Conservation (phyloP, 2,113 vertebrate species). For the Agapornis roseicollis region DNA sequence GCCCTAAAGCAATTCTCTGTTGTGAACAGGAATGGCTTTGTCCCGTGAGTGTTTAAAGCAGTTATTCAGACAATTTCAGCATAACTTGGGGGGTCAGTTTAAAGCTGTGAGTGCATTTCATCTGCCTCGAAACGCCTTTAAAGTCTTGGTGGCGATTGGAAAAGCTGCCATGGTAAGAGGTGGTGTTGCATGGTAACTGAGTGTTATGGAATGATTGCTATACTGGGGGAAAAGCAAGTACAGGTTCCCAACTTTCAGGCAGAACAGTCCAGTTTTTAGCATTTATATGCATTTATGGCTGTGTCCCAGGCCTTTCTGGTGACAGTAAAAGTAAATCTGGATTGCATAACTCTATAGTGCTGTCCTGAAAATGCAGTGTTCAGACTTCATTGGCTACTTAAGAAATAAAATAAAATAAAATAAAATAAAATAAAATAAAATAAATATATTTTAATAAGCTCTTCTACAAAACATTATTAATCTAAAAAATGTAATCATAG, state of each 20-base stretch:
- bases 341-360: background rate
- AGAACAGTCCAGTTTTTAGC: background rate
- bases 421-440: too few relatives aligned
- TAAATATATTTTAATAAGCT: background rate
- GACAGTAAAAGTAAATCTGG: background rate
- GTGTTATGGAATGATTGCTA: background rate
- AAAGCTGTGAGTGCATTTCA: background rate
- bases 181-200: background rate
- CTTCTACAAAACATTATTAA: background rate
- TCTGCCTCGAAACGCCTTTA: background rate
- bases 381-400: background rate
- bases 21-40: background rate
- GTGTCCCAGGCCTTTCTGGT: background rate
- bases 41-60: background rate
- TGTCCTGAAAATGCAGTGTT: background rate
- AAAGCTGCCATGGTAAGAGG: background rate
- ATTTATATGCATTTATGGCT: background rate
- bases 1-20: background rate
- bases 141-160: background rate
- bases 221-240: background rate
- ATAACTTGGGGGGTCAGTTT: background rate
- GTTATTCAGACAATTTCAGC: background rate
- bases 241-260: background rate
- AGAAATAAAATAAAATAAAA: background rate
- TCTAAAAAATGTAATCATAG: background rate